Evolutionary conservation across 2,113 vertebrate species (phyloP).

Genomic region (Catagonus wagneri): DNA sequence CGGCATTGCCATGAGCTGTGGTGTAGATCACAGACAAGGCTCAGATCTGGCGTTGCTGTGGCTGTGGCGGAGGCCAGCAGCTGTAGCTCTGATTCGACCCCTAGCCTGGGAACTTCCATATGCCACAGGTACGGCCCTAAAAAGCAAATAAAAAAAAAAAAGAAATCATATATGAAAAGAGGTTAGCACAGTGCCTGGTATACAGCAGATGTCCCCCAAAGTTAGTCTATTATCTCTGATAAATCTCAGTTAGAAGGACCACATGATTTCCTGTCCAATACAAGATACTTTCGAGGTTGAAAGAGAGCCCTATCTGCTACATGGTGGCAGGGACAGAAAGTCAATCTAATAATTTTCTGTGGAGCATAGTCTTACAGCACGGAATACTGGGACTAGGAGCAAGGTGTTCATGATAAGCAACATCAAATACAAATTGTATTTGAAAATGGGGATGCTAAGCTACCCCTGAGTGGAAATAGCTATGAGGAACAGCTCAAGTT

Average conservation of each 20-base stretch:
- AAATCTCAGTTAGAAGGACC: not conserved
- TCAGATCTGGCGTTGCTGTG: too few species aligned
- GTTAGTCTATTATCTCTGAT: not conserved
- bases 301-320: not conserved
- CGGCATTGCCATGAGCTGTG: too few species aligned
- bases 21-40: too few species aligned
- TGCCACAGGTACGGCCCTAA: too few species aligned
- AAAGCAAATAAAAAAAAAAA: too few species aligned
- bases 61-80: too few species aligned
- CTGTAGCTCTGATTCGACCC: too few species aligned
- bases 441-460: not conserved
- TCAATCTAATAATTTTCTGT: not conserved
- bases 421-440: not conserved
- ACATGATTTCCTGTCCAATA: not conserved
- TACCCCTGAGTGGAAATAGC: not conserved
- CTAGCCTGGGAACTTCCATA: too few species aligned
- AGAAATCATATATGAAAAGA: not conserved
- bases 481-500: not conserved
- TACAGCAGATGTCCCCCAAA: not conserved
- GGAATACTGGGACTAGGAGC: not conserved
- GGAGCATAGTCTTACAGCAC: not conserved
- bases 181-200: not conserved
- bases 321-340: too few species aligned
- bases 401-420: not conserved
- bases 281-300: not conserved